Conservation (phyloP, 2,888 invertebrate genomes). For the Noctua comes region DNA sequence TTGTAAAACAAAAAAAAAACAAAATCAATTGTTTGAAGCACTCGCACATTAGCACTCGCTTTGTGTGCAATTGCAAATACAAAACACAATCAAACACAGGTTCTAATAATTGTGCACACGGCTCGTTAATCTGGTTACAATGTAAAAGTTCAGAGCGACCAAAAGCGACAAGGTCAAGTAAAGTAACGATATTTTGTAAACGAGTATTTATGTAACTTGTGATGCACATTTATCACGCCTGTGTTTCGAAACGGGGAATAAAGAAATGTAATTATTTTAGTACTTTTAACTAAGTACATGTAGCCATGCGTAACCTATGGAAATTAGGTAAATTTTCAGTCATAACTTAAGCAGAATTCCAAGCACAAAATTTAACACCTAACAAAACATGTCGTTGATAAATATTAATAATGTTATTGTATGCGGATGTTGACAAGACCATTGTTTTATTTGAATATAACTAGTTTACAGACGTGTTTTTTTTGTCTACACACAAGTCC, state of each 20-base stretch:
- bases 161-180: background rate
- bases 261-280: background rate
- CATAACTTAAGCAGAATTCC: background rate
- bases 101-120: slow-evolving; percentile 3
- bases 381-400: background rate
- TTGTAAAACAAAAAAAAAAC: background rate
- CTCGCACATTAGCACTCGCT: background rate
- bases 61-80: background rate
- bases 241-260: background rate
- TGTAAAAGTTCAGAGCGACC: background rate
- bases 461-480: background rate
- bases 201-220: background rate
- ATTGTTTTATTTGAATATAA: background rate
- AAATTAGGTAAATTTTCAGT: background rate
- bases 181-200: background rate
- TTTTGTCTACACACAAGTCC: background rate
- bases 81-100: background rate
- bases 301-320: background rate
- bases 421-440: background rate
- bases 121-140: background rate
- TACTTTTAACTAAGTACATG: background rate
- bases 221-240: background rate
- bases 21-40: background rate
- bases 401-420: background rate
- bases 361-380: background rate